Evolutionary conservation across 2,888 invertebrate species (phyloP), one percentile per base, ranked within the genome.

Genomic region (Synanthedon vespiformis): DNA sequence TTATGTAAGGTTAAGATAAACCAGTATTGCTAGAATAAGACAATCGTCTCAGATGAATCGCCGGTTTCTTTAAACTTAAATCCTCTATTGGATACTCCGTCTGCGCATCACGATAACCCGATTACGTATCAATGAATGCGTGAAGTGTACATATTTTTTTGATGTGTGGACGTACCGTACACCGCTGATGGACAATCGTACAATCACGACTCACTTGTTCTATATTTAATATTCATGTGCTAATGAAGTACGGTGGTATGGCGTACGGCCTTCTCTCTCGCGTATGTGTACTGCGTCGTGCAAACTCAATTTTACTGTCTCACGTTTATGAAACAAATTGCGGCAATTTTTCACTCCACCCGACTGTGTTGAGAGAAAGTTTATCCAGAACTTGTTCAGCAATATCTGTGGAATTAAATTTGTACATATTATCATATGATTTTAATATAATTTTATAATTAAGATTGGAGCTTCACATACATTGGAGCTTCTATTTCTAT

Each of bases 111-210:
- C 67, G 67, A 63, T 69, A 70, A 69, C 70, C 67, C 63, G 63
- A 61, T 69, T 70, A 64, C 65, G 64, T 66, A 68, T 68, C 62
- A 69, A 68, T 60, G 61, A 62, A 68, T 61, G 65, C 69, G 70
- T 72, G 72, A 67, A 64, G 62, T 51, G 57, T 57, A 22, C 22
- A 22, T 5, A 55, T 49, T 55, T 51, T 52, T 55, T 59, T 50
- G 12, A 22, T 8, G 10, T 16, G 16, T 48, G 48, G 12, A 18
- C 48, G 12, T 16, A 12, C 12, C 48, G 18, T 13, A 13, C 12
- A 41, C 41, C 55, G 40, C 50, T 54, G 47, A 52, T 54, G 54
- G 27, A 50, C 52, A 40, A 54, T 63, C 61, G 63, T 61, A 58
- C 54, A 64, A 66, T 61, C 64, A 67, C 64, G 63, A 64, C 47